phyloP scores from a whole-genome alignment of 37 sponge, comb jelly and placozoan species.

The Beroe forskalii region DNA sequence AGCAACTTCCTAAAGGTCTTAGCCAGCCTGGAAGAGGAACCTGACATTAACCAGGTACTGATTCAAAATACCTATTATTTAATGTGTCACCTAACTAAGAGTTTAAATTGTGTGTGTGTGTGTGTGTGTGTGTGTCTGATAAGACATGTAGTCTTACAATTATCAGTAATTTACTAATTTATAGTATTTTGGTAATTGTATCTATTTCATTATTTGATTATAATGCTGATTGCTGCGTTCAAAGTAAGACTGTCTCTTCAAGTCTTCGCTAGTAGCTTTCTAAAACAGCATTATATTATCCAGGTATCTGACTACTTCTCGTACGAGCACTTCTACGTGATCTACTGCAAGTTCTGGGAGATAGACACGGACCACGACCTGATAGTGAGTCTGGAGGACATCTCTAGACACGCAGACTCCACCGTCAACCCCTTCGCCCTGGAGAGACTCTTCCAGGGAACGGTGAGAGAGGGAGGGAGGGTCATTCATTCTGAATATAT shows the following conservation, averaged over 20 bases:
- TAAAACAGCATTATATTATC: no score
- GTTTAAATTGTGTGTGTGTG: background rate
- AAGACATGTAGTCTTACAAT: background rate
- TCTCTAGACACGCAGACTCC: constrained; percentile 75
- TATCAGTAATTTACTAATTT: no score
- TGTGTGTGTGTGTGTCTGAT: background rate
- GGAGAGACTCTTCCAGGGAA: constrained; percentile 65
- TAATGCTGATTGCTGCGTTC: background rate
- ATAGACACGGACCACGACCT: constrained; percentile 93
- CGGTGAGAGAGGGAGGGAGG: constrained; percentile 74
- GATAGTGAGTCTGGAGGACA: constrained; percentile 79
- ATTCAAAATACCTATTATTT: no score
- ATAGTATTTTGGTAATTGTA: no score
- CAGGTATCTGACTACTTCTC: constrained; percentile 84
- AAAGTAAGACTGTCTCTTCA: no score
- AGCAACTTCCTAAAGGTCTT: constrained; percentile 79
- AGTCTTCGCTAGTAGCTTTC: no score
- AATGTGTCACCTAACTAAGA: no score
- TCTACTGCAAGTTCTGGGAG: constrained; percentile 99
- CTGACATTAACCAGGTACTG: constrained; percentile 78
- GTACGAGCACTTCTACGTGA: constrained; percentile 99
- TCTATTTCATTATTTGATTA: no score
- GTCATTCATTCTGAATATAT: no score
- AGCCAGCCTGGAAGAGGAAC: constrained; percentile 68
- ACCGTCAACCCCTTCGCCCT: constrained; percentile 42